These are phyloP conservation scores for Eupsilia transversa DNA, from an alignment of 2,888 invertebrate genomes.

Conservation along the genomic window DNA sequence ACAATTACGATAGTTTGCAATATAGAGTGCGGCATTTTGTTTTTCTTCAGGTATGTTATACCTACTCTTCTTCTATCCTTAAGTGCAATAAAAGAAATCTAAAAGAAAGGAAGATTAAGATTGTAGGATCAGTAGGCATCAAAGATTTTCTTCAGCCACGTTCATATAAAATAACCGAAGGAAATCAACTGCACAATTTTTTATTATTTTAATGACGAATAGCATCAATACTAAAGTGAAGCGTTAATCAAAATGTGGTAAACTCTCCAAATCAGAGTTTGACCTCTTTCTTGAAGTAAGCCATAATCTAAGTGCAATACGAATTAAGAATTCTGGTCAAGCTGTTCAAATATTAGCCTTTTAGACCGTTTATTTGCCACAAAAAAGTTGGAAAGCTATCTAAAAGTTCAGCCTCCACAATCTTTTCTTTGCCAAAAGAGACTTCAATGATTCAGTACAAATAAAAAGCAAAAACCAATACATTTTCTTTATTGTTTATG, in stretches of 20 bases:
- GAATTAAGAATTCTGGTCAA: slow-evolving; percentile 45
- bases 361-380: slow-evolving; percentile 3
- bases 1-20: slow-evolving; percentile 25
- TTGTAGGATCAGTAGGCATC: too few species aligned
- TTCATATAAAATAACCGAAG: background rate
- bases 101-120: background rate
- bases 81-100: background rate
- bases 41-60: too few species aligned
- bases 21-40: slow-evolving; percentile 9
- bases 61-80: background rate
- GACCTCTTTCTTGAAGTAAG: background rate
- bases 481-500: slow-evolving; percentile 39
- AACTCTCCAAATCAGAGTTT: background rate
- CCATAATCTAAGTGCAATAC: slow-evolving; percentile 18
- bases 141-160: background rate
- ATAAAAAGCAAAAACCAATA: slow-evolving; percentile 52
- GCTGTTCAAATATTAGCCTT: slow-evolving; percentile 18
- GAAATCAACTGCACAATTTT: background rate
- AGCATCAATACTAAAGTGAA: too few species aligned
- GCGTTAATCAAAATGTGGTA: background rate
- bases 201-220: background rate
- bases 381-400: slow-evolving; percentile 29
- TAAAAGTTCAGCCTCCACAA: slow-evolving; percentile 41
- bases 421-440: slow-evolving; percentile 28
- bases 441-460: slow-evolving; percentile 41